Evolutionary conservation across 2,888 invertebrate species (phyloP).

Genomic region (Sminthurinus aureus): DNA sequence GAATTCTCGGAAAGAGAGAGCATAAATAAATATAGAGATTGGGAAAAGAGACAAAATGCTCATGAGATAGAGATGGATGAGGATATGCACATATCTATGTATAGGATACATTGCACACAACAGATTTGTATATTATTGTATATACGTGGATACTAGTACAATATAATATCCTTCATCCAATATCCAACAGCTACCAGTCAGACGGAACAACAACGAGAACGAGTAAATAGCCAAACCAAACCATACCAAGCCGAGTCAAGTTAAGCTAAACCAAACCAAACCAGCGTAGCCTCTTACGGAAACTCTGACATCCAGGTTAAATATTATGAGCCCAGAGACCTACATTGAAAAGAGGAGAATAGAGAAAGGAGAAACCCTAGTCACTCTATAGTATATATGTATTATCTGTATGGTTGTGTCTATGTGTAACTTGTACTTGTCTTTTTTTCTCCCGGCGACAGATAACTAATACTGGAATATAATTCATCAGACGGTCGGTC

Average conservation of each 20-base stretch:
- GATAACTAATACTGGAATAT: slow-evolving; percentile 29
- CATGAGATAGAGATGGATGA: slow-evolving; percentile 10
- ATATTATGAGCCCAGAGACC: slow-evolving; percentile 2
- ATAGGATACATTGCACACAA: background rate
- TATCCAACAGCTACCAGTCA: too few relatives aligned
- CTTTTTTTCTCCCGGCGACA: slow-evolving; percentile 26
- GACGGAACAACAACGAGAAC: too few relatives aligned
- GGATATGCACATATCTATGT: background rate
- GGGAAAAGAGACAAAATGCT: background rate
- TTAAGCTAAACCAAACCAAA: too few relatives aligned
- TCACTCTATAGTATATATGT: too few relatives aligned
- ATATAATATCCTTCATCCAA: too few relatives aligned
- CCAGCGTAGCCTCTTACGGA: too few relatives aligned
- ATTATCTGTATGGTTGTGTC: background rate
- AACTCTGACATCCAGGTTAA: slow-evolving; percentile 2
- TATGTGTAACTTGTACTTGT: slow-evolving; percentile 2
- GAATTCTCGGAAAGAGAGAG: background rate
- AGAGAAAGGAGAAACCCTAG: too few relatives aligned
- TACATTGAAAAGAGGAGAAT: background rate
- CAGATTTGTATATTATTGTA: too few relatives aligned
- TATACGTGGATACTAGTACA: too few relatives aligned
- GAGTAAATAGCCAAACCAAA: too few relatives aligned
- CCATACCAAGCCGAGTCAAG: too few relatives aligned
- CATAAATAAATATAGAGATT: slow-evolving; percentile 13
- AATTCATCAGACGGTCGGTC: background rate